Evolutionary conservation across 2,888 invertebrate genomes (phyloP), one percentile per base, ranked within the genome.

Genomic region (Syrista parreyssii): DNA sequence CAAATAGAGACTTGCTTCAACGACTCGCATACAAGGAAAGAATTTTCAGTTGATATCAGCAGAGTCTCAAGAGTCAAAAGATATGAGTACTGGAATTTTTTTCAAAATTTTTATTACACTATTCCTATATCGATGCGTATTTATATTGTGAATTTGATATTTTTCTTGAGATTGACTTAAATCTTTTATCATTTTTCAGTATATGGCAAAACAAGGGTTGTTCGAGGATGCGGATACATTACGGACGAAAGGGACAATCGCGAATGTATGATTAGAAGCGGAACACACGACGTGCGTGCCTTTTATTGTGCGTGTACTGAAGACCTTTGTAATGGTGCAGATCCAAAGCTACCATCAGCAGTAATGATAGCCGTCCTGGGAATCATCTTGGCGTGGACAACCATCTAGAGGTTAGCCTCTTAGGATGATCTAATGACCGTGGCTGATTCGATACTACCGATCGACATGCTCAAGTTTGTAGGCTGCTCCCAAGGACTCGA

Each of bases 171-270:
- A 23, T 15, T 40, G 6, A 40, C 6, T 40, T 40, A 9, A 15
- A 6, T 40, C 23, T 36, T 36, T 36, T 15, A 23, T 23, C 1
- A 6, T 40, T 83, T 92, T 94, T 3, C 93, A 97, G 97, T 96
- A 82, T 94, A 96, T 89, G 96, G 96, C 11, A 95, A 95, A 89
- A 91, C 93, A 15, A 94, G 97, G 68, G 93, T 97, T n/a, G 95
- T 97, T 6, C 94, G 97, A 68, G 94, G 95, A 79, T 97, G 97
- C 86, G 97, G 97, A 3, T 97, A 96, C 91, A 92, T 97, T 75
- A 93, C 93, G 33, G 96, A 96, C 82, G 86, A 84, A 4, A 93
- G 92, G 4, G 92, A 94, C 85, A 93, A 94, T 85, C 93, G 93
- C 79, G 92, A 93, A 11, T 97, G 97, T 89, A 91, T 94, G 82